Conservation (phyloP, 2,797 vertebrate species). For the Petrocephalus schoutedeni region DNA sequence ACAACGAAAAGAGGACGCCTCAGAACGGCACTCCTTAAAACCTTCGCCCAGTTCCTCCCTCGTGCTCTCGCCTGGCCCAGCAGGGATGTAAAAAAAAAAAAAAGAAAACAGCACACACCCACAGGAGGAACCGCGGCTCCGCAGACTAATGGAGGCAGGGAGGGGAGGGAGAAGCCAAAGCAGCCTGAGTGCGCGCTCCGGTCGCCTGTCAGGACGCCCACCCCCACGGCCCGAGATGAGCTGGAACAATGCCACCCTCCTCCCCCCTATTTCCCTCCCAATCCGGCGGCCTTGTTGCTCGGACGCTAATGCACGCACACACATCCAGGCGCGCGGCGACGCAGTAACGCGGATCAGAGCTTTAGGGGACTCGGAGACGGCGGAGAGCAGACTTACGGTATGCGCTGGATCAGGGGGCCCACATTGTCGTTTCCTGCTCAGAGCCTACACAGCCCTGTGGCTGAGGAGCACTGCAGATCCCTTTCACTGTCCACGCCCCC, state of each 20-base stretch:
- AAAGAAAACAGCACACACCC: not conserved
- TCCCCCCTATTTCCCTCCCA: not conserved
- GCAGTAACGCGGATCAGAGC: not conserved
- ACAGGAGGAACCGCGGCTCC: not conserved
- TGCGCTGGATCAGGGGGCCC: conserved; percentile 40
- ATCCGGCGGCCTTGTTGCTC: not conserved
- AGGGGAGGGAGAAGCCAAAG: conserved; percentile 21
- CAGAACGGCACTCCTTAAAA: conserved; percentile 19
- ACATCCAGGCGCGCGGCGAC: not conserved
- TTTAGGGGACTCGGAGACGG: not conserved
- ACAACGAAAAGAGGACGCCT: not conserved
- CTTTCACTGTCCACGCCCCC: conserved; percentile 27
- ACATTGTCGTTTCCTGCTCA: conserved; percentile 50
- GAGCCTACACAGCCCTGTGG: conserved; percentile 31
- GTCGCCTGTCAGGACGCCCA: conserved; percentile 26
- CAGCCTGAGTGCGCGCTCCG: conserved; percentile 16
- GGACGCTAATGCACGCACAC: conserved; percentile 5
- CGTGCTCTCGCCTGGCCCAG: not conserved
- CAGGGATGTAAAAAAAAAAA: not conserved
- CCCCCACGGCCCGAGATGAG: not conserved
- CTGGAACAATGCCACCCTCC: conserved; percentile 19
- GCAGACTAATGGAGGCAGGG: not conserved
- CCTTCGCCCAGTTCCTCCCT: not conserved
- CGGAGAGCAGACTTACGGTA: conserved; percentile 19
- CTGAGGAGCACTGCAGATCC: conserved; percentile 31